Base-by-base conservation (phyloP, 1,140 invertebrate genomes). In the Sitodiplosis mosellana region DNA sequence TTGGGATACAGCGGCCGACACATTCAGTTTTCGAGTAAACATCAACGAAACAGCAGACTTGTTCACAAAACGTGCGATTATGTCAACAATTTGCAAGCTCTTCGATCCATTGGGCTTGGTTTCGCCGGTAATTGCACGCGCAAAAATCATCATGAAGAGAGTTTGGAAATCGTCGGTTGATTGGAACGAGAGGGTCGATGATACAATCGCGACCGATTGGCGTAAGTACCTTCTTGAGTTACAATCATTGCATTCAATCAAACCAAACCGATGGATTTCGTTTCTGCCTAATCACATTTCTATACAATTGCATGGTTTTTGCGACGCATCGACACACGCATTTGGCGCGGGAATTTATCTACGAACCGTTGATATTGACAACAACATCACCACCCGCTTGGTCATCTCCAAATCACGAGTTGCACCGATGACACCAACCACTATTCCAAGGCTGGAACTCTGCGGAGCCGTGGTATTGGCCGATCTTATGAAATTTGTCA, bases 381-480 rank as follows among this genome's bases (percentile, higher is more conserved):
- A 49, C 8, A 21, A 51, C 1, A 48, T 55, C 4, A 37, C 49
- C 11, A 51, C 53, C 0, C 37, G 15, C 14, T 48, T 65, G 8
- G 34, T 67, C 33, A 54, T 53, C 40, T 55, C 60, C 2, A 67
- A 66, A 54, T 53, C 57, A 4, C 55, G 51, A 38, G 59, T 67
- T 8, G 59, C 64, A n/a, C 63, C 65, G 7, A 34, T 66, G 14
- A 61, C 65, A 52, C 42, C 46, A 42, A 21, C 58, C 10, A 52
- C 59, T 7, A 51, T 66, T 17, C 61, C 59, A 11, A 45, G 59
- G 37, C 49, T 64, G 14, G 61, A 64, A 51, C 46, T 65, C 12
- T 56, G 53, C 50, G 59, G 49, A 18, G 61, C 61, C 10, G 22
- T 58, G 2, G 40, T 64, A 6, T 45, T 60, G 2, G 48, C 56